A percentile compares a stretch with the other conserved stretches of the same genome.
phyloP scores from a whole-genome alignment of 2,888 invertebrate species.

The Lasioglossum pauxillum region DNA sequence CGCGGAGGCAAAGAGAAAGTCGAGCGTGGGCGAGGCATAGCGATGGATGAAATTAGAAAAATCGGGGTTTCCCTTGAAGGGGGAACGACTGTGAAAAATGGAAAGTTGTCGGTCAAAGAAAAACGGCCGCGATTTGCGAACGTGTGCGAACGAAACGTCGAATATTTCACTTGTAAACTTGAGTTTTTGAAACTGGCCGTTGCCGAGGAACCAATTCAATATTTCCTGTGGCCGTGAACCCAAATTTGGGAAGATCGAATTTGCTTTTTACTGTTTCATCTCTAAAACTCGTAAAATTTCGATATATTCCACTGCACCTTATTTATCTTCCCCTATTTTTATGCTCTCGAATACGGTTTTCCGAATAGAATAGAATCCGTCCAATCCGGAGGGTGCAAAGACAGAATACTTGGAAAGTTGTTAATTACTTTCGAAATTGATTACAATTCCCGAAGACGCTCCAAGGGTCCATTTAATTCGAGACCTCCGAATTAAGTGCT shows the following conservation, averaged over 20 bases:
- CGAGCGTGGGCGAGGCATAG: conserved; percentile 6
- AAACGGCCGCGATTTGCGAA: conserved; percentile 4
- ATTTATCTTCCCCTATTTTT: not conserved
- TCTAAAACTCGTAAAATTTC: not conserved
- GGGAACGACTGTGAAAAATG: conserved; percentile 13
- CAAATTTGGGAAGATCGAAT: not conserved
- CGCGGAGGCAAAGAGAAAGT: conserved; percentile 37
- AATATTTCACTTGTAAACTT: conserved; percentile 1
- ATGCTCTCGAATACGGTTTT: not conserved
- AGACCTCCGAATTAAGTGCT: not conserved
- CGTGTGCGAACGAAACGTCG: conserved; percentile 21
- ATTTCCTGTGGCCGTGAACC: not conserved
- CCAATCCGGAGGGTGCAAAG: not conserved
- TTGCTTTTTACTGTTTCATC: not conserved
- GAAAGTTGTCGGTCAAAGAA: conserved; percentile 4
- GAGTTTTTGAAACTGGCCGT: conserved; percentile 8
- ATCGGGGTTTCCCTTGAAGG: conserved; percentile 15
- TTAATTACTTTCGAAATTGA: conserved; percentile 9
- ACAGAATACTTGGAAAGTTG: not conserved
- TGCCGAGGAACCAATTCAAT: not conserved
- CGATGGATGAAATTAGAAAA: conserved; percentile 39
- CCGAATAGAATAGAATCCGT: not conserved
- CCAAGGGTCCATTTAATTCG: not conserved
- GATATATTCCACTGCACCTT: not conserved
- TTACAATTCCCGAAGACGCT: conserved; percentile 1